Base-by-base conservation (phyloP, 2,797 vertebrate genomes). In the Esox masquinongy region DNA sequence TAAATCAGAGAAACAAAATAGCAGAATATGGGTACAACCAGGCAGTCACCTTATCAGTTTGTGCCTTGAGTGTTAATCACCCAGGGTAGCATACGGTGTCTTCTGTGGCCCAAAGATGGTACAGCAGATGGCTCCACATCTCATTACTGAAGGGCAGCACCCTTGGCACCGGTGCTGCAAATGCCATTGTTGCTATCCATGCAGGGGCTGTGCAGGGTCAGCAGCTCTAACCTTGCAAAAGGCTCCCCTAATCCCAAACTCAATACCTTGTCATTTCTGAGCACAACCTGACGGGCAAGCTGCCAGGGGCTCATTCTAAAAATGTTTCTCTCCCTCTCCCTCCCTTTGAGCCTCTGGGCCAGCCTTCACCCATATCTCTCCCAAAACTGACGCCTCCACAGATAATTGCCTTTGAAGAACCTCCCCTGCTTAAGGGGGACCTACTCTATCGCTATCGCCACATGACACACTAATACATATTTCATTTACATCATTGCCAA, bases 141-240 rank as follows among this genome's bases (percentile, higher is more conserved):
- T 87, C 87, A 86, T 88, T 88, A 88, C 74, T 26, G 80, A 88
- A 87, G 86, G 85, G 82, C 87, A 88, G 83, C 79, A 85, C 87
- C 84, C 87, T 74, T 85, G 87, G 83, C 84, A 85, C 84, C 67
- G 2, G 51, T 11, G 24, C 49, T 77, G 74, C 74, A 86, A 86
- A 88, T 88, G 87, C 84, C 85, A 87, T 81, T 84, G 84, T 86
- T 76, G 77, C 85, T 71, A 39, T 74, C 83, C 73, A 64, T 70
- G 71, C 43, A 68, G 83, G 79, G 77, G 79, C 76, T 31, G 75
- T 70, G 68, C 74, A 72, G 79, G 86, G 84, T 87, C 86, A 87
- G 78, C 66, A 70, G 73, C 78, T 79, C 71, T 86, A 80, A 84
- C 84, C 86, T 83, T 82, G 84, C 68, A 79, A 82, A 83, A 73